A percentile compares a stretch with the other conserved stretches of the same genome.
These are phyloP conservation scores for Asobara japonica DNA, from an alignment of 1,140 invertebrate species.

Conservation along the genomic window DNA sequence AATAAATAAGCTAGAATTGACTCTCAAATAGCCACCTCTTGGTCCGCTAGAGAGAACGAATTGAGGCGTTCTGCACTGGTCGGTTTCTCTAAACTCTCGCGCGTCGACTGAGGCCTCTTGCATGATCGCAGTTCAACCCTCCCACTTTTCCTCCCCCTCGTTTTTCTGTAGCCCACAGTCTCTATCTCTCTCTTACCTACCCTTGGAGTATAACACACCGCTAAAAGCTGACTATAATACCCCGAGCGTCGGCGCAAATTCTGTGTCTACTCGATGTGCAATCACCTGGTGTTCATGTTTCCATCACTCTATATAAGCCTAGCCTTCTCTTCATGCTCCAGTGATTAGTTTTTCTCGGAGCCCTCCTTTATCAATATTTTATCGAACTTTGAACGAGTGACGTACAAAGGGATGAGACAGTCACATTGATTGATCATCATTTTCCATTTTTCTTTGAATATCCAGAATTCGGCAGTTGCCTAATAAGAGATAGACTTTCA, in stretches of 20 bases:
- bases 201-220: constrained; percentile 7
- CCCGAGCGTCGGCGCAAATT: constrained; percentile 30
- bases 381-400: neutral
- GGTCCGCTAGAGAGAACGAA: neutral
- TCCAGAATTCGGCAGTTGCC: neutral
- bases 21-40: neutral
- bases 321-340: neutral
- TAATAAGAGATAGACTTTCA: no score
- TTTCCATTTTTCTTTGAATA: neutral
- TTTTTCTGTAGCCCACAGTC: constrained; percentile 1
- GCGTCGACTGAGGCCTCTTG: constrained; percentile 50
- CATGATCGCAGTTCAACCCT: constrained; percentile 16
- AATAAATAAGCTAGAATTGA: no score
- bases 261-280: constrained; percentile 11
- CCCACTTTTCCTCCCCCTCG: constrained; percentile 9
- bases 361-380: constrained; percentile 10
- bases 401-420: neutral
- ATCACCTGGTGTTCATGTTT: neutral
- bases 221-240: neutral
- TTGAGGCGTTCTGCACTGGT: constrained; percentile 8
- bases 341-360: constrained; percentile 3
- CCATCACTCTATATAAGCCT: neutral
- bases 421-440: neutral
- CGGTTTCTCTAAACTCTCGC: constrained; percentile 38
- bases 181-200: constrained; percentile 4